A percentile compares a stretch with the other conserved stretches of the same genome.
phyloP scores from a whole-genome alignment of 2,797 vertebrate species.

The Pipistrellus pygmaeus region DNA sequence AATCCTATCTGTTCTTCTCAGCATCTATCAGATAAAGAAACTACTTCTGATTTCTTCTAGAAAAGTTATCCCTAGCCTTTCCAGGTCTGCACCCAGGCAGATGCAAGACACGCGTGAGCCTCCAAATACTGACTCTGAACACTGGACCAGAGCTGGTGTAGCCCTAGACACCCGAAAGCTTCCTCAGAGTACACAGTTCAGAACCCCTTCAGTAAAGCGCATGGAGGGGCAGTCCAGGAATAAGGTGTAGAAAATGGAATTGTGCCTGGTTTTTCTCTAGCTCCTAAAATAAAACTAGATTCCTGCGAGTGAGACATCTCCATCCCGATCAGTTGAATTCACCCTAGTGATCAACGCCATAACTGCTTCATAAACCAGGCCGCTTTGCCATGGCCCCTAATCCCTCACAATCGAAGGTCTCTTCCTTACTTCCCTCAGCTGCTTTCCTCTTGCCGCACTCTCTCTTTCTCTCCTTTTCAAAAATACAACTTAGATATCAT shows the following conservation, averaged over 20 bases:
- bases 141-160: background rate
- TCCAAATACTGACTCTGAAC: background rate
- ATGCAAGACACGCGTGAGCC: background rate
- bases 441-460: background rate
- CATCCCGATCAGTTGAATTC: background rate
- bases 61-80: background rate
- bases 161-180: background rate
- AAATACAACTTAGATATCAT: background rate
- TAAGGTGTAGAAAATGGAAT: background rate
- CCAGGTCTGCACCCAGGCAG: background rate
- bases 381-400: background rate
- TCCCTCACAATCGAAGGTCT: background rate
- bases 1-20: slow-evolving; percentile 46
- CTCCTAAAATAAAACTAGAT: background rate
- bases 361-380: background rate
- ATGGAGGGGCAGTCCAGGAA: background rate
- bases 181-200: background rate
- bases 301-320: background rate
- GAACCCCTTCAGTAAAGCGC: background rate
- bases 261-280: background rate
- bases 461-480: background rate
- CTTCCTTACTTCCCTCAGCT: background rate
- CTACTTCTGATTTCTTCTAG: slow-evolving; percentile 35
- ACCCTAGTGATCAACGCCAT: background rate
- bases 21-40: background rate